These are phyloP conservation scores for Grammomys dolichurus DNA, from an alignment of 2,113 vertebrate species.

Conservation along the genomic window DNA sequence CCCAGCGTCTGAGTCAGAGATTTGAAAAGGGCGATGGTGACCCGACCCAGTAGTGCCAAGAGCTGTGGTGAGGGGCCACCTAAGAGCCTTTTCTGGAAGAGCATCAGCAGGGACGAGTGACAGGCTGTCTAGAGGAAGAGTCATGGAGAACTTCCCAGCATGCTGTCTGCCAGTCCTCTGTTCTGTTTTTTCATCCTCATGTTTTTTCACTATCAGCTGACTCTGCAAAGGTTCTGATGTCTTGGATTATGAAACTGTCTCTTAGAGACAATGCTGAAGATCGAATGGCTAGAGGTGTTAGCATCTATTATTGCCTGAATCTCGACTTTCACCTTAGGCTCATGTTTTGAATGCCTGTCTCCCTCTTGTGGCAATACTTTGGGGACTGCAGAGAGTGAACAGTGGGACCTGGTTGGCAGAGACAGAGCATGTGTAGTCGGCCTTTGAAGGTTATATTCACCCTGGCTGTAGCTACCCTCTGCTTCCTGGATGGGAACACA, in stretches of 20 bases:
- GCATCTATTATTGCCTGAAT: neutral
- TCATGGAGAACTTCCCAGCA: too few relatives aligned
- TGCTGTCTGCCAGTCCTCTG: neutral
- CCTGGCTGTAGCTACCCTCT: neutral
- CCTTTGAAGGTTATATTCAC: neutral
- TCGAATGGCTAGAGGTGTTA: too few relatives aligned
- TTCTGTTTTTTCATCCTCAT: neutral
- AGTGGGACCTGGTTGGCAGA: neutral
- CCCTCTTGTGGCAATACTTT: neutral
- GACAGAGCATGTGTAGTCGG: too few relatives aligned
- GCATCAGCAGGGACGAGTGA: neutral
- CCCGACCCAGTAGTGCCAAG: accelerated
- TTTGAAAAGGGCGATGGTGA: too few relatives aligned
- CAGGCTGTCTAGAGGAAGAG: neutral
- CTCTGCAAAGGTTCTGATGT: neutral
- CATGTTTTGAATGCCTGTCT: neutral
- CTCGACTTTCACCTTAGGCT: neutral
- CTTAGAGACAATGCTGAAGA: neutral
- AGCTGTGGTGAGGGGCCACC: neutral
- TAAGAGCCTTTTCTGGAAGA: neutral
- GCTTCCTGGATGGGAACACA: neutral
- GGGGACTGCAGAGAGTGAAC: neutral
- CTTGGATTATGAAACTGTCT: neutral
- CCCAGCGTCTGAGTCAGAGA: neutral
- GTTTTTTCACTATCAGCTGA: neutral